Percentiles rank a stretch among this genome's conserved stretches.
phyloP scores from a whole-genome alignment of 2,113 vertebrate species.

The Parotia lawesii region DNA sequence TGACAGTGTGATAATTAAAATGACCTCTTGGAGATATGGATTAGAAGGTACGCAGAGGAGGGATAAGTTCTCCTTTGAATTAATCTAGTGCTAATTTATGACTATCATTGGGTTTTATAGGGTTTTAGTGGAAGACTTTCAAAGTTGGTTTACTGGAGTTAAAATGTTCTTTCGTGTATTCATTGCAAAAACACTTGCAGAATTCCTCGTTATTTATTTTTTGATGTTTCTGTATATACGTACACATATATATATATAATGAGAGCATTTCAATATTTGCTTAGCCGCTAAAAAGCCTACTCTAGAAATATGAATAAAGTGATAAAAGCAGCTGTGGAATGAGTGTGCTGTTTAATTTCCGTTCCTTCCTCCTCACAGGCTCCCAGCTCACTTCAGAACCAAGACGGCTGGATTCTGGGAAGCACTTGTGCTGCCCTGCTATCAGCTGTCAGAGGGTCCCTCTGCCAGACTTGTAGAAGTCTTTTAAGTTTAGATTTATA shows the following conservation, averaged over 20 bases:
- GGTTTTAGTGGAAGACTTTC: slow-evolving; percentile 54
- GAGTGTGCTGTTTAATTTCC: background rate
- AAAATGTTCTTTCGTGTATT: slow-evolving; percentile 28
- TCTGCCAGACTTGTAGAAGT: background rate
- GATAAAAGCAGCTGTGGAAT: slow-evolving; percentile 28
- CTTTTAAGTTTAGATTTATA: background rate
- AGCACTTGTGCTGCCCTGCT: background rate
- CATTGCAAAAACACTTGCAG: slow-evolving; percentile 39
- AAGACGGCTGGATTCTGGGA: background rate
- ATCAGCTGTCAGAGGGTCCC: background rate
- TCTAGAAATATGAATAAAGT: slow-evolving; percentile 69
- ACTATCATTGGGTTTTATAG: slow-evolving; percentile 47
- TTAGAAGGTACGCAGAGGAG: slow-evolving; percentile 46
- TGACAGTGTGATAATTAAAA: slow-evolving; percentile 76
- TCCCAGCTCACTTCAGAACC: background rate
- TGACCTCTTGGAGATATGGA: slow-evolving; percentile 71
- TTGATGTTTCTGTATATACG: background rate
- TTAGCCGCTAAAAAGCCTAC: background rate
- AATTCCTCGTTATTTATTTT: slow-evolving; percentile 10
- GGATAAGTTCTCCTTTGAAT: slow-evolving; percentile 50
- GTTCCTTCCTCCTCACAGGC: background rate
- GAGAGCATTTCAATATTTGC: background rate
- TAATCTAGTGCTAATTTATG: slow-evolving; percentile 52
- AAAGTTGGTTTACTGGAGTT: slow-evolving; percentile 45
- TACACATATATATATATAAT: background rate